Base-by-base conservation (phyloP, 2,797 vertebrate genomes). In the Argyrosomus regius region DNA sequence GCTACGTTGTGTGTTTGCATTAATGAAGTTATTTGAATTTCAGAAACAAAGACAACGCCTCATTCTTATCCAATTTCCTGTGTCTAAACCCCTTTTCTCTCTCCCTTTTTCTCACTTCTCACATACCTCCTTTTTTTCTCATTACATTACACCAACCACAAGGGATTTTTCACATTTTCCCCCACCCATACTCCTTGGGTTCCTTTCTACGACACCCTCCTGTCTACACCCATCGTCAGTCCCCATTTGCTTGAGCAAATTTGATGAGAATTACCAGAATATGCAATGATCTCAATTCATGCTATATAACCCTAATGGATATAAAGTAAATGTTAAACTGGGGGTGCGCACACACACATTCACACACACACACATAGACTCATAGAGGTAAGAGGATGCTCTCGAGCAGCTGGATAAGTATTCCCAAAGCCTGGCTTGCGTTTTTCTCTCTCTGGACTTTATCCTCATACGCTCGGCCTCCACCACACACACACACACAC, bases 331-430 rank as follows among this genome's bases (percentile, higher is more conserved):
- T 66, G 66, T 52, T 35, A 17, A 62, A 73, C 31, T 6, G 10
- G 6, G 31, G 26, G 17, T n/a, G 26, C 52, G 66, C 39, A 28
- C 35, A 45, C 7, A 39, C 39, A 48, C 26, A 46, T 17, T 31
- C 31, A 31, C 31, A 39, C 11, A 22, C 22, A 43, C 26, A 28
- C 1, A 39, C 35, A 35, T 2, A 78, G 22, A 69, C 65, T 18
- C 41, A 22, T 13, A 8, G 52, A 8, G 17, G 74, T 52, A 26
- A 77, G 22, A 35, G 5, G 48, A 57, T 49, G 61, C 72, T 87
- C 63, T 77, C 48, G 39, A 74, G 43, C 90, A 87, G 69, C 78
- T 89, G 85, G 72, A 85, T 56, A 87, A 78, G 75, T 61, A 61
- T 72, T 88, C 61, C 48, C 13, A 50, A 39, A 67, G 59, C 45